Conservation (phyloP, 2,888 invertebrate species). For the Chloroclystis v-ata region DNA sequence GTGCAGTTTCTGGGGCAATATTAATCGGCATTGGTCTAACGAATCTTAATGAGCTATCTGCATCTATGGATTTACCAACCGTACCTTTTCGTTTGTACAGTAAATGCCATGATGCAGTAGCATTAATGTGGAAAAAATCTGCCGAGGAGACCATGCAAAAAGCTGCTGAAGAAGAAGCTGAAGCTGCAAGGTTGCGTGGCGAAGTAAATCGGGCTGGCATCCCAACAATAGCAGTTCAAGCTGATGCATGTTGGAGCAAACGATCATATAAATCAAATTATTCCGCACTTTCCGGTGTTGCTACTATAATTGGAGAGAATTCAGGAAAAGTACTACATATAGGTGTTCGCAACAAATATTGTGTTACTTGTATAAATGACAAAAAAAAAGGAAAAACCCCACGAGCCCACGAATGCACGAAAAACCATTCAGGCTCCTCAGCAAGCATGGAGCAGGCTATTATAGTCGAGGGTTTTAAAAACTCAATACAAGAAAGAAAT, state of each 20-base stretch:
- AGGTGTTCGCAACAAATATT: slow-evolving; percentile 25
- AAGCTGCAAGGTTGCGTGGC: slow-evolving; percentile 11
- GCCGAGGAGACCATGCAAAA: slow-evolving; percentile 19
- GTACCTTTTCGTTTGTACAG: slow-evolving; percentile 14
- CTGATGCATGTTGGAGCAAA: slow-evolving; percentile 24
- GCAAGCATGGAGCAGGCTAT: slow-evolving; percentile 27
- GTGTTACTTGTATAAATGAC: slow-evolving; percentile 22
- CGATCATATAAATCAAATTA: slow-evolving; percentile 23
- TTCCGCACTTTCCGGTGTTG: slow-evolving; percentile 24
- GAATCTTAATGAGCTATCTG: slow-evolving; percentile 14
- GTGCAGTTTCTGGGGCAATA: slow-evolving; percentile 5
- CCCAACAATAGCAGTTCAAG: slow-evolving; percentile 14
- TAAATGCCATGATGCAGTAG: slow-evolving; percentile 8
- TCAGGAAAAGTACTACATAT: slow-evolving; percentile 25
- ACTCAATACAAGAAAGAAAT: slow-evolving; percentile 17
- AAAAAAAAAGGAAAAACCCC: slow-evolving; percentile 5
- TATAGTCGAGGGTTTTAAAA: slow-evolving; percentile 26
- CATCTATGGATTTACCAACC: slow-evolving; percentile 19
- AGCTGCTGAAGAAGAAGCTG: slow-evolving; percentile 19
- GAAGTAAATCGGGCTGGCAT: slow-evolving; percentile 7
- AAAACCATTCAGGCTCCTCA: slow-evolving; percentile 24
- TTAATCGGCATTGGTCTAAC: slow-evolving; percentile 11
- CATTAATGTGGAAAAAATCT: slow-evolving; percentile 11
- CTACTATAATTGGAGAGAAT: slow-evolving; percentile 26
- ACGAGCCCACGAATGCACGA: slow-evolving; percentile 20